Evolutionary conservation across 2,888 invertebrate genomes (phyloP), one percentile per base, ranked within the genome.

Genomic region (Nephrotoma appendiculata): DNA sequence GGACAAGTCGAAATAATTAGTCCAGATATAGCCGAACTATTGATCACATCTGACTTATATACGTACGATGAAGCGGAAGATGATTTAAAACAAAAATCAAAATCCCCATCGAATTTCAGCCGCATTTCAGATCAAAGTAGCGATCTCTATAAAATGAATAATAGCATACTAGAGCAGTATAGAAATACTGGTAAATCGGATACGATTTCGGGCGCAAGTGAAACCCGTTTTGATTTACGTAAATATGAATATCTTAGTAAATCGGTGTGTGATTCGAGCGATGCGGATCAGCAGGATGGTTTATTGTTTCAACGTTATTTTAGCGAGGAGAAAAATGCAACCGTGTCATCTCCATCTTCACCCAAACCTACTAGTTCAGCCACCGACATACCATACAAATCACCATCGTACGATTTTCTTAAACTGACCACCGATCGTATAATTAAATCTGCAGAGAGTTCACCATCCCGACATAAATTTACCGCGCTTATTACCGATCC

Each of bases 291-390:
- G 31, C 11, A 19, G 3, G 31, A 12, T 71, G 71, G 71, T 31
- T 3, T 31, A 71, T 71, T 71, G 9, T 71, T 71, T 31, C 71
- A 71, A 71, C 19, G 71, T 1, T 71, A 71, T 31, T 71, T 71
- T 31, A 71, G 71, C 9, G 71, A 71, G 11, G 71, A 71, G 0
- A 19, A 31, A 71, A 7, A 71, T 31, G 2, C 31, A 31, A 19
- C 71, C 6, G 9, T 71, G 9, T 31, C 31, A 83, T 91, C 91
- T 5, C 91, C 91, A 31, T 88, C 90, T 57, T 90, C 91, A 5
- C 90, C 91, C 83, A 88, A 89, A 5, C 89, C 89, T 6, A 89
- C 90, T 12, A 90, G 89, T 86, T 89, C 71, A 71, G 31, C 71
- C 9, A 31, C 6, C 15, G 19, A 15, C 3, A 15, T 71, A 71